Evolutionary conservation across 2,888 invertebrate genomes (phyloP), one percentile per base, ranked within the genome.

Genomic region (Seira musarum): DNA sequence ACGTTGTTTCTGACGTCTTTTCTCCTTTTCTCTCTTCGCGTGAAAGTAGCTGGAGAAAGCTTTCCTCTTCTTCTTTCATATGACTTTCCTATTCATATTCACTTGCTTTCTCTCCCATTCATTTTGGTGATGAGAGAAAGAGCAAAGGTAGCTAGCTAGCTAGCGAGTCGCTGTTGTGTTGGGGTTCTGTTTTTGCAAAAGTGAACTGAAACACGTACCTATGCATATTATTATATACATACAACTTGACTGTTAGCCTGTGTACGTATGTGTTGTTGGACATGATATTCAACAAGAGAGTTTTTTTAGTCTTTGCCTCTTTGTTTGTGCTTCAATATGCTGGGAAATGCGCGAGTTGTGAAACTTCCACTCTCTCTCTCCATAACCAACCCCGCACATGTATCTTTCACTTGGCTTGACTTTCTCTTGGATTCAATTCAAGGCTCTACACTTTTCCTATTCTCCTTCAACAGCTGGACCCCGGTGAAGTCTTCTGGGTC

Each of bases 291-390:
- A 79, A 79, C 78, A 79, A 72, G 72, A 72, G 72, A 53, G 30
- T 19, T 8, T 30, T 30, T 30, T 8, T 30, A 46, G 64, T 17
- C 63, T 25, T 21, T 49, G 60, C 60, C 13, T 19, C 21, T 60
- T 22, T 60, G 13, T 60, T 22, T 60, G 2, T 49, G 6, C 6
- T 74, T 19, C 80, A 80, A 80, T 80, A 25, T 80, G 80, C 80
- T 80, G 80, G 69, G 69, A 80, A 80, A 80, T 80, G 80, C 80
- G 80, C 80, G 73, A 80, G 57, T 68, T 49, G 71, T 60, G 61
- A 67, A 70, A 35, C 13, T 60, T 73, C 67, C 21, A 60, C 22
- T 10, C 21, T 21, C 22, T 40, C 40, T 40, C 40, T 40, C 13
- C 40, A 40, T n/a, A n/a, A 49, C 3, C 49, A 49, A 2, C 15